Evolutionary conservation across 2,888 invertebrate species (phyloP), one percentile per base, ranked within the genome.

Genomic region (Blomia tropicalis): DNA sequence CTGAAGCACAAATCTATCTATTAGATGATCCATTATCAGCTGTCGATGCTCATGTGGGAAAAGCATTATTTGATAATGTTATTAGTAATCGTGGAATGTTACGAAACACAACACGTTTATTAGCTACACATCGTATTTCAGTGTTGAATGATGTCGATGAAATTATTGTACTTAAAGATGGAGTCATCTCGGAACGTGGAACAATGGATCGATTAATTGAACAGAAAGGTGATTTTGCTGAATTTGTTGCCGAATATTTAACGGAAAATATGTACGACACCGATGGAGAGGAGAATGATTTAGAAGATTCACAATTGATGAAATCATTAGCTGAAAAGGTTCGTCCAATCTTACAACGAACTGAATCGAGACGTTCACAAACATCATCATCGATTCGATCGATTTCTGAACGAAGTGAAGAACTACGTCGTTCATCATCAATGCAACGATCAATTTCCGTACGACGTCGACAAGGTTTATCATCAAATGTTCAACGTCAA

Each of bases 61-160:
- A 76, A 70, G 77, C 78, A 68, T 75, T 80, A 58, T 79, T 79
- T 70, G 69, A 70, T 43, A 65, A 70, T 32, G 78, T 79, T 31
- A 74, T 80, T 43, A 75, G 77, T 63, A 72, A 72, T 1, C 70
- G 72, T 7, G 79, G 79, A 17, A 41, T 78, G 1, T 70, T 79
- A 2, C 69, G 70, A 60, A 69, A 73, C 36, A 79, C 80, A 77
- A 93, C 93, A 0, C 80, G 93, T 65, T 76, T 96, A 51, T 79
- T 96, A 70, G 93, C 96, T 30, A 96, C 96, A 0, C 95, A 96
- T 74, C 87, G 89, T 67, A 84, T 96, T 61, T 87, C 90, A 7
- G 93, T 87, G 76, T 78, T 96, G 69, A 85, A 90, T 0, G 82
- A 87, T 70, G 86, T 87, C 1, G 89, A 95, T 76, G 79, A 85